phyloP scores from a whole-genome alignment of 2,888 invertebrate species.

The Rhagophthalmus giganteus region DNA sequence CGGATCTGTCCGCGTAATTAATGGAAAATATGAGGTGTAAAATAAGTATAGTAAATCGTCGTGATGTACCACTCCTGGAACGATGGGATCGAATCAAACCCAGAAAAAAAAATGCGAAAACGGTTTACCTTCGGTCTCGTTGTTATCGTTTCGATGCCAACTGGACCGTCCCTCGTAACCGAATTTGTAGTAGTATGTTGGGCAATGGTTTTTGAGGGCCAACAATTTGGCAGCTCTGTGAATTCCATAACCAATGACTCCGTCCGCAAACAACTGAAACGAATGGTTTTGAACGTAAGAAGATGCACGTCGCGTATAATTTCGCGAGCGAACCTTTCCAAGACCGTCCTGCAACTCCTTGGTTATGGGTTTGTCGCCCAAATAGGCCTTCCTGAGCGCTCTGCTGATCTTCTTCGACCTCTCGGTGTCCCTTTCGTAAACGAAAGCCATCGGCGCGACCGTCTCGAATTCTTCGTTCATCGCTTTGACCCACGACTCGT shows the following conservation, averaged over 20 bases:
- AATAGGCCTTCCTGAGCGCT: slow-evolving; percentile 58
- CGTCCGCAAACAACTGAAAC: slow-evolving; percentile 62
- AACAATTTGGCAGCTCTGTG: slow-evolving; percentile 65
- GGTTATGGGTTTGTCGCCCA: slow-evolving; percentile 53
- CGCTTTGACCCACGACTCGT: slow-evolving; percentile 58
- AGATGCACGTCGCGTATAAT: slow-evolving; percentile 1
- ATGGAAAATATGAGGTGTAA: slow-evolving; percentile 36
- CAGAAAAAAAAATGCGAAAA: neutral
- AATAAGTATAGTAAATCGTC: neutral
- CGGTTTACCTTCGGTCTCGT: neutral
- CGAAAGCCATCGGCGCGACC: slow-evolving; percentile 67
- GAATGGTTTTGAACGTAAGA: slow-evolving; percentile 1
- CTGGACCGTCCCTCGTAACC: slow-evolving; percentile 65
- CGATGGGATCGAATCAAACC: neutral
- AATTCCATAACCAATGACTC: slow-evolving; percentile 61
- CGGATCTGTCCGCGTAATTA: slow-evolving; percentile 44
- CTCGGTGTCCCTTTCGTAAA: slow-evolving; percentile 62
- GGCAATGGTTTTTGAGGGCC: slow-evolving; percentile 58
- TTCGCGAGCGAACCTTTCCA: slow-evolving; percentile 50
- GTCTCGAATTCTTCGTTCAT: slow-evolving; percentile 65
- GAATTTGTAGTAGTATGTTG: slow-evolving; percentile 66
- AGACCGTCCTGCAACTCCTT: slow-evolving; percentile 50
- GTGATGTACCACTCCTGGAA: slow-evolving; percentile 1
- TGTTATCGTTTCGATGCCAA: slow-evolving; percentile 5
- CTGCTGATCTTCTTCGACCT: too few species aligned